Evolutionary conservation across 1,140 invertebrate genomes (phyloP), one percentile per base, ranked within the genome.

Genomic region (Harpegnathos saltator): DNA sequence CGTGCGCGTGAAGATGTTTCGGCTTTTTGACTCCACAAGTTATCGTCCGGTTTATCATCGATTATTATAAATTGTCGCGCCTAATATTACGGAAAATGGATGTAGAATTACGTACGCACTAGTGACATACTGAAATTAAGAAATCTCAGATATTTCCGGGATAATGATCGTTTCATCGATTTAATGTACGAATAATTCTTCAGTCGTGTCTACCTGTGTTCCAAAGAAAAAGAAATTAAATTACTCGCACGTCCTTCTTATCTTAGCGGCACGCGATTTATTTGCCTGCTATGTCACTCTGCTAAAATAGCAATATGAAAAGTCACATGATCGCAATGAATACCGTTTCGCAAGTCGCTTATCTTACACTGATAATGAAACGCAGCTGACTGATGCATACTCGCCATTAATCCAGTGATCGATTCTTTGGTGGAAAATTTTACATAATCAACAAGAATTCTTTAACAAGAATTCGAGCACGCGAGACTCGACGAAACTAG

Each of bases 231-330:
- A n/a, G n/a, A 74, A 12, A 5, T 48, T 24, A 15, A 65, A 77
- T 77, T 50, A 77, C 17, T 63, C 14, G 48, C 11, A 63, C 22
- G n/a, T 5, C 56, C 14, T 48, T 19, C 22, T 82, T 82, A 82
- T 82, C 80, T 75, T 4, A 54, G 0, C n/a, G 29, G 17, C 56
- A 74, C 22, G 48, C 33, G 9, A 78, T 22, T 68, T 80, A 3
- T 73, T 82, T 74, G 29, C 26, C 5, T 58, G 52, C 61, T 59
- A 26, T 75, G 38, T 83, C 82, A 83, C 19, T 83, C 38, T 56
- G 44, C 81, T 44, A 44, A 66, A 83, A 66, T 78, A 59, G 22
- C 69, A 73, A 44, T 3, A n/a, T 1, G 15, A 26, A 62, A 62
- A 58, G 48, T 74, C 78, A 17, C 44, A 19, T 15, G 17, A 61